Evolutionary conservation across 2,888 invertebrate genomes (phyloP), one percentile per base, ranked within the genome.

Genomic region (Acronicta aceris): DNA sequence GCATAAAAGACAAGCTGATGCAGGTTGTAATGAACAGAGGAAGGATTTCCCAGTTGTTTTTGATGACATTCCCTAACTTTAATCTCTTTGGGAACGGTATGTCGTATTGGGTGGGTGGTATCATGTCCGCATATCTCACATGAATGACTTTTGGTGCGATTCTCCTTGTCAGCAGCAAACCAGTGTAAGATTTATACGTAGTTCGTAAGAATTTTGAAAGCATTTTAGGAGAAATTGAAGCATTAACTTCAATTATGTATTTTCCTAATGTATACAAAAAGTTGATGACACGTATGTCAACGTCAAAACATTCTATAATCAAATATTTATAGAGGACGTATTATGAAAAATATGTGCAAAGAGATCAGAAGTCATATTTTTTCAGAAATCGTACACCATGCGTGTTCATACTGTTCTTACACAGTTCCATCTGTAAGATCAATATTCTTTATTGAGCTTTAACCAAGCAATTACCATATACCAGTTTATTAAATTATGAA

Each of bases 51-150:
- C 91, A 93, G 69, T 91, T 85, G 2, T 71, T 80, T 9, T 41
- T 78, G 25, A 90, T 15, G 0, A 78, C 85, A 49, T 89, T 85
- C 1, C 70, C 65, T 0, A 89, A 13, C 0, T 66, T 65, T 10
- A 93, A 52, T 59, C 75, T 86, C n/a, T 78, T 80, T 0, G 91
- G 83, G 0, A 81, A 56, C 0, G 87, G 85, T 1, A 74, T 54
- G 48, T 92, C 91, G 68, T 94, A 94, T 78, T 94, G 94, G n/a
- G 59, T 66, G 0, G 88, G 82, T 0, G 92, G 92, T 1, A 93
- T 43, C 15, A 85, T 12, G 15, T 81, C 77, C 12, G 59, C 51
- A 5, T 68, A 69, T 10, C 79, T 68, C 15, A 65, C 58, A 30
- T 59, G 46, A 1, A 54, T 41, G 4, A 58, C 41, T 50, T 71